A percentile compares a stretch with the other conserved stretches of the same genome.
Conservation (phyloP, 2,888 invertebrate genomes). For the Halictus ligatus region DNA sequence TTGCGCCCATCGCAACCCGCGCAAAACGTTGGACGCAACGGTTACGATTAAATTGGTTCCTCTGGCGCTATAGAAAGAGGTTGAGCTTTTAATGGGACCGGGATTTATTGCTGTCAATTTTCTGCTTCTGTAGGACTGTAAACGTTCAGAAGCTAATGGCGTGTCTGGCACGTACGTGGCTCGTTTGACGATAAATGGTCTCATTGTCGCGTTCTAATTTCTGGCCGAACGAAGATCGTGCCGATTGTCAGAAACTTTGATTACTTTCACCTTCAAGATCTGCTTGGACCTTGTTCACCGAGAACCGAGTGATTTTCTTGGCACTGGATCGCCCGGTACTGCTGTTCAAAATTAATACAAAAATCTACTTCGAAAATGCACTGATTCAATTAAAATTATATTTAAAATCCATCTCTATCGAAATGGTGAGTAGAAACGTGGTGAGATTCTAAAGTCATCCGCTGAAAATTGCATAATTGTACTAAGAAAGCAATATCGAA, state of each 20-base stretch:
- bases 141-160: slow-evolving; percentile 42
- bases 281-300: neutral
- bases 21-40: slow-evolving; percentile 13
- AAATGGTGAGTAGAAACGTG: too few relatives aligned
- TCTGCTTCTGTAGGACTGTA: neutral
- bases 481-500: too few relatives aligned
- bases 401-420: too few relatives aligned
- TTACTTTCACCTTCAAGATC: slow-evolving; percentile 34
- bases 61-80: neutral
- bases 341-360: too few relatives aligned
- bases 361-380: too few relatives aligned
- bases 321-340: neutral
- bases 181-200: slow-evolving; percentile 50
- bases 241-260: slow-evolving; percentile 30
- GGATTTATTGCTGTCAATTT: slow-evolving; percentile 42
- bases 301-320: slow-evolving; percentile 7
- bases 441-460: too few relatives aligned
- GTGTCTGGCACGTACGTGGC: slow-evolving; percentile 45
- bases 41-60: slow-evolving; percentile 30
- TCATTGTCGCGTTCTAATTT: slow-evolving; percentile 53
- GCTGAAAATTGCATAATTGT: too few relatives aligned
- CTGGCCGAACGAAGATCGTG: slow-evolving; percentile 6
- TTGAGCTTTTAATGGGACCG: slow-evolving; percentile 15
- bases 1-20: neutral
- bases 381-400: too few relatives aligned